Evolutionary conservation across 2,113 vertebrate genomes (phyloP), one percentile per base, ranked within the genome.

Genomic region (Microtus oregoni): DNA sequence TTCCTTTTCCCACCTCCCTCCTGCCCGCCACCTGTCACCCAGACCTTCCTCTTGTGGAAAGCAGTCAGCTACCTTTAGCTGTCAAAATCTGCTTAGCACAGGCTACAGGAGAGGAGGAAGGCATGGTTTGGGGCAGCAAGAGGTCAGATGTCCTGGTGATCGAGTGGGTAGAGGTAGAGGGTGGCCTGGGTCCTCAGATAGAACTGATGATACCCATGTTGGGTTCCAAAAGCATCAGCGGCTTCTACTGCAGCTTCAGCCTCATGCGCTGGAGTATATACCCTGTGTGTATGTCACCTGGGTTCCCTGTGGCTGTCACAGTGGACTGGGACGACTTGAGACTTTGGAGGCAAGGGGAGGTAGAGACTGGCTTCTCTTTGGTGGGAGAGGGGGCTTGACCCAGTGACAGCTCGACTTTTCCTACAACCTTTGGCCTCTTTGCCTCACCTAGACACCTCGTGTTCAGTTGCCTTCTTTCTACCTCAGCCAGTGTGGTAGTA

Each of bases 1-100:
- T 97, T 98, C 98, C 98, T 98, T 98, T 98, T 98, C 95, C 98
- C 98, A 89, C 95, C 96, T 97, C 88, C 97, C 93, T 96, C 95
- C 96, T 97, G 96, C 93, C 95, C 96, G 86, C 95, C 85, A 85
- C 88, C 97, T 96, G 97, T 97, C 67, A 47, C 95, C 97, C 96
- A 96, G 97, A 94, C 97, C 97, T 97, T 96, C 94, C 95, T 96
- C 94, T 96, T 83, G 88, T 98, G 98, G 97, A 98, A 95, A 93
- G 97, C 98, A 97, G 91, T 96, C 96, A 87, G 89, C 86, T 86
- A 78, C 97, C 91, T 73, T 63, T 95, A 88, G 96, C 98, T 97
- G 97, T 98, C 97, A 93, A 65, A 94, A 35, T 55, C 92, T 92
- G 88, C 97, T 90, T 79, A 91, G 92, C 92, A 91, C 97, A 90